A percentile compares a stretch with the other conserved stretches of the same genome.
Conservation (phyloP, 2,113 vertebrate genomes). For the Stigmatopora argus region DNA sequence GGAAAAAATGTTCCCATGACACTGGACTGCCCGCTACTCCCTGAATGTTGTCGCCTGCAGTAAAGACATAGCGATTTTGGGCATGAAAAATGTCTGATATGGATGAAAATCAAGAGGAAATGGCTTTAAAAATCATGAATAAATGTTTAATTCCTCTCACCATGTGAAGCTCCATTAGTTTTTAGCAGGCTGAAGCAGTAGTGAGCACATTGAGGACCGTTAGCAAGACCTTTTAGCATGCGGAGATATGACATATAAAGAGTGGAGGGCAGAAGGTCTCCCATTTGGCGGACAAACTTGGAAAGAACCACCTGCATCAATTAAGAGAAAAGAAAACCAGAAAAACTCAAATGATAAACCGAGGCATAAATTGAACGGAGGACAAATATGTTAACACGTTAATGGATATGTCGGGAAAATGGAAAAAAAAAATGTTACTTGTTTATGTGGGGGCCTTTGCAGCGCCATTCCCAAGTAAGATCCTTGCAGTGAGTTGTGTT, state of each 20-base stretch:
- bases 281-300: slow-evolving; percentile 98
- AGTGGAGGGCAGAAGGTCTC: slow-evolving; percentile 89
- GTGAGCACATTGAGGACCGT: slow-evolving; percentile 89
- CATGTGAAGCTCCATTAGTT: slow-evolving; percentile 88
- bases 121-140: neutral
- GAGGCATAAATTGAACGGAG: neutral
- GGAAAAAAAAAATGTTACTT: slow-evolving; percentile 65
- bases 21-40: slow-evolving; percentile 84
- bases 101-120: neutral
- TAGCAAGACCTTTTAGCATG: slow-evolving; percentile 91
- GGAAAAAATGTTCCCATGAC: slow-evolving; percentile 98
- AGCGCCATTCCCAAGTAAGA: slow-evolving; percentile 88
- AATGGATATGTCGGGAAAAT: neutral
- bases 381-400: neutral
- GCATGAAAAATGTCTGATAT: neutral
- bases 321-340: slow-evolving; percentile 3
- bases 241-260: slow-evolving; percentile 93
- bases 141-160: slow-evolving; percentile 65
- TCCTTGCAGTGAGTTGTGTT: slow-evolving; percentile 85
- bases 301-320: slow-evolving; percentile 87
- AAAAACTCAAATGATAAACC: neutral
- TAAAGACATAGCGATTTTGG: neutral
- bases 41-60: slow-evolving; percentile 87
- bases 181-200: slow-evolving; percentile 98
- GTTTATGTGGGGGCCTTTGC: slow-evolving; percentile 92